Conservation (phyloP, 1,140 invertebrate genomes). For the Polyergus mexicanus region DNA sequence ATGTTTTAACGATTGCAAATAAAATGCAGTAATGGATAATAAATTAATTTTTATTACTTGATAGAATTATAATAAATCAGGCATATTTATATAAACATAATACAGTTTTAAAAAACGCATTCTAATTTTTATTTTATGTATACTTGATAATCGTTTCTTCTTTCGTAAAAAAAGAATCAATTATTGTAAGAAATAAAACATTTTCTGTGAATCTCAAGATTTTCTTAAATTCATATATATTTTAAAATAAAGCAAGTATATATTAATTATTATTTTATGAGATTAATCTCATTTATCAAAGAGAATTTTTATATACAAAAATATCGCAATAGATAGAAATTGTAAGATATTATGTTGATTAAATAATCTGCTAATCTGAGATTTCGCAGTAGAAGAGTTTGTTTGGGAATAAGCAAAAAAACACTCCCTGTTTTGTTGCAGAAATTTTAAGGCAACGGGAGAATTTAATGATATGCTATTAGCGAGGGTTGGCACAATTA, state of each 20-base stretch:
- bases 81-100: too few relatives aligned
- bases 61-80: too few relatives aligned
- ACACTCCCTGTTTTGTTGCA: conserved; percentile 81
- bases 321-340: background rate
- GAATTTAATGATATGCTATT: conserved; percentile 79
- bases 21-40: too few relatives aligned
- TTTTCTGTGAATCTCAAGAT: background rate
- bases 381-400: conserved; percentile 7
- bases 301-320: conserved; percentile 10
- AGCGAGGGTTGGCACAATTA: conserved; percentile 91
- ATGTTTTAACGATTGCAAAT: too few relatives aligned
- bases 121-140: too few relatives aligned
- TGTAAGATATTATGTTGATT: conserved; percentile 29
- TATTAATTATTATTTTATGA: background rate
- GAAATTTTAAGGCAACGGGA: conserved; percentile 87
- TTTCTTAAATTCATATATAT: too few relatives aligned
- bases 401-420: conserved; percentile 29
- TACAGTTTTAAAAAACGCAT: too few relatives aligned
- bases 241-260: background rate
- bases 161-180: background rate
- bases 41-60: too few relatives aligned
- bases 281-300: conserved; percentile 9
- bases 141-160: background rate
- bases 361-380: conserved; percentile 54
- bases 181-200: background rate